phyloP scores from a whole-genome alignment of 2,797 vertebrate genomes.

The Sparidentex hasta region DNA sequence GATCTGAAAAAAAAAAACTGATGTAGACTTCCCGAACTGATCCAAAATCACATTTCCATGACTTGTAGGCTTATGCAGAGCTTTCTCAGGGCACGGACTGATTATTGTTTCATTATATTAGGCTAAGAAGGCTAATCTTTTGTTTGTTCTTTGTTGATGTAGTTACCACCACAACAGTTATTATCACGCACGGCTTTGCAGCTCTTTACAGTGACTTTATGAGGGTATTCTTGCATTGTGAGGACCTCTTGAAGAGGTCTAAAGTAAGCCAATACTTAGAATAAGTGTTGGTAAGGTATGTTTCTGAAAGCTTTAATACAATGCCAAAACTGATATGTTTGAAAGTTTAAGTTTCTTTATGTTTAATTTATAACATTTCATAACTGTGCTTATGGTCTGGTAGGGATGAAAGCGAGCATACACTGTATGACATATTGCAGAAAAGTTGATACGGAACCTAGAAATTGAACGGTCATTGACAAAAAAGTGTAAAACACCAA shows the following conservation, averaged over 20 bases:
- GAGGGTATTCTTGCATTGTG: not conserved
- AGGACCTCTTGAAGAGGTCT: not conserved
- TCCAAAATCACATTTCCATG: constrained; percentile 2
- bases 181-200: constrained; percentile 14
- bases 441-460: no score
- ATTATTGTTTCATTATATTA: constrained; percentile 37
- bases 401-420: no score
- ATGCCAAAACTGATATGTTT: no score
- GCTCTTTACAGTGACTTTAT: not conserved
- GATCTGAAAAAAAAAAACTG: not conserved
- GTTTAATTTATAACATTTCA: no score
- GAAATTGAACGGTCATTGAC: no score
- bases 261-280: no score
- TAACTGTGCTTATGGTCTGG: no score
- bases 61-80: not conserved
- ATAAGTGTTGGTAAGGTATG: no score
- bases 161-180: constrained; percentile 9
- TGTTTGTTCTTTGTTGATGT: constrained; percentile 38
- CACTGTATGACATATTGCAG: no score
- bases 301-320: no score
- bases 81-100: not conserved
- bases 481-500: no score
- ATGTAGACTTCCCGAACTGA: not conserved
- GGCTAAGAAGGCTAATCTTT: constrained; percentile 26
- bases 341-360: no score